Evolutionary conservation across 2,888 invertebrate genomes (phyloP).

Genomic region (Priocnemis perturbator): DNA sequence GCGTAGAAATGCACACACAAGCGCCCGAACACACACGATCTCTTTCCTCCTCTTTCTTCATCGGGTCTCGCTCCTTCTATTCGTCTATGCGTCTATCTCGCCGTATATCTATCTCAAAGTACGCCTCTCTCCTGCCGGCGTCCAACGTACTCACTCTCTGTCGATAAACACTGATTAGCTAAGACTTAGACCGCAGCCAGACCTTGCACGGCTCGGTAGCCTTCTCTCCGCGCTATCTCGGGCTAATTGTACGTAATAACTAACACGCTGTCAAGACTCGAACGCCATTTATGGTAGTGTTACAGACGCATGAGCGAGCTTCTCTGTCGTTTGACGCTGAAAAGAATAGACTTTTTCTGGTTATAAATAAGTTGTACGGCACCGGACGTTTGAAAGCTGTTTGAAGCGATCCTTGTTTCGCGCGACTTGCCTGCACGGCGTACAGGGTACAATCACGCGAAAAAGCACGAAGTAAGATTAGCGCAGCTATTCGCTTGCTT

Average conservation of each 20-base stretch:
- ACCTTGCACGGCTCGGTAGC: conserved; percentile 68
- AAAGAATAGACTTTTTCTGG: conserved; percentile 22
- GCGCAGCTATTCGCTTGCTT: not conserved
- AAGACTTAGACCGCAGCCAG: conserved; percentile 65
- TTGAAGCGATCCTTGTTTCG: too few relatives aligned
- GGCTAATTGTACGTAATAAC: conserved; percentile 69
- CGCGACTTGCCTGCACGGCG: too few relatives aligned
- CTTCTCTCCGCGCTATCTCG: conserved; percentile 55
- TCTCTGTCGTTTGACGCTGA: conserved; percentile 12
- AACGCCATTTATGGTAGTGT: conserved; percentile 62
- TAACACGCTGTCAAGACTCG: conserved; percentile 59
- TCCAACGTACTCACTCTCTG: conserved; percentile 21
- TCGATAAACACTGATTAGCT: conserved; percentile 66
- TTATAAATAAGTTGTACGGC: conserved; percentile 26
- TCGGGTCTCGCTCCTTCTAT: not conserved
- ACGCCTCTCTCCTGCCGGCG: conserved; percentile 4
- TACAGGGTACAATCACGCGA: too few relatives aligned
- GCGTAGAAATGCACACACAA: too few relatives aligned
- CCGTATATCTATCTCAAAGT: not conserved
- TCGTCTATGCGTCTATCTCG: not conserved
- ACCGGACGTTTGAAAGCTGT: conserved; percentile 13
- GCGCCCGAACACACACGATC: too few relatives aligned
- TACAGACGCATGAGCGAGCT: conserved; percentile 31
- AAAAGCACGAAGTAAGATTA: too few relatives aligned
- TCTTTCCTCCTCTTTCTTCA: too few relatives aligned